A percentile compares a stretch with the other conserved stretches of the same genome.
phyloP scores from a whole-genome alignment of 2,113 vertebrate genomes.

The Pedionomus torquatus region DNA sequence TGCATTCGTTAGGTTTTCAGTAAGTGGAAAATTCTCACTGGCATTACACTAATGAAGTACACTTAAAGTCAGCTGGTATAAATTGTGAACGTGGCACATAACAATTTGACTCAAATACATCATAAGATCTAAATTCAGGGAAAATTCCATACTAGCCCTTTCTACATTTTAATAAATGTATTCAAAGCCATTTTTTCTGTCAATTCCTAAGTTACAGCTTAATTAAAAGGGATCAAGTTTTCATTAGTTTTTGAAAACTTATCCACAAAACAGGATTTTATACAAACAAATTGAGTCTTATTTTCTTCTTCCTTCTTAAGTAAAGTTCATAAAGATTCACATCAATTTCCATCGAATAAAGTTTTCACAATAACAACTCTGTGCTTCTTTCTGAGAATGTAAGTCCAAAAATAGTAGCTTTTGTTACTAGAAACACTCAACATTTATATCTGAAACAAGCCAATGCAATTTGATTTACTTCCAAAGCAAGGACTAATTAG shows the following conservation, averaged over 20 bases:
- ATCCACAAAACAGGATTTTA: neutral
- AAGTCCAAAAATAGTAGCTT: neutral
- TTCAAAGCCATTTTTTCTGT: neutral
- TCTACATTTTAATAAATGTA: neutral
- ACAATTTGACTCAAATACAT: neutral
- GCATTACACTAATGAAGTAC: neutral
- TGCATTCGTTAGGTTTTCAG: neutral
- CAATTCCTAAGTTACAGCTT: neutral
- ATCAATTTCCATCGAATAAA: neutral
- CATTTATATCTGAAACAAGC: neutral
- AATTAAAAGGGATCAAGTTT: conserved; percentile 3
- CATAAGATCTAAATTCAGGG: neutral
- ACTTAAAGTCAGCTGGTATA: conserved; percentile 19
- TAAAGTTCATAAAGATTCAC: neutral
- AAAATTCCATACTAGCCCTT: neutral
- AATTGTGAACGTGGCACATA: neutral
- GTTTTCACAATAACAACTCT: neutral
- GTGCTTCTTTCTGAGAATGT: rapidly evolving
- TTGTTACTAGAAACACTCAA: neutral
- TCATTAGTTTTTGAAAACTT: neutral
- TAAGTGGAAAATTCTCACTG: conserved; percentile 4
- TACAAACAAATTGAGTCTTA: neutral
- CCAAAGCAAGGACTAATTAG: neutral
- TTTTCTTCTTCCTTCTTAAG: neutral
- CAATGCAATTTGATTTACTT: neutral